Base-by-base conservation (phyloP, 2,888 invertebrate species). In the Fragum fragum region DNA sequence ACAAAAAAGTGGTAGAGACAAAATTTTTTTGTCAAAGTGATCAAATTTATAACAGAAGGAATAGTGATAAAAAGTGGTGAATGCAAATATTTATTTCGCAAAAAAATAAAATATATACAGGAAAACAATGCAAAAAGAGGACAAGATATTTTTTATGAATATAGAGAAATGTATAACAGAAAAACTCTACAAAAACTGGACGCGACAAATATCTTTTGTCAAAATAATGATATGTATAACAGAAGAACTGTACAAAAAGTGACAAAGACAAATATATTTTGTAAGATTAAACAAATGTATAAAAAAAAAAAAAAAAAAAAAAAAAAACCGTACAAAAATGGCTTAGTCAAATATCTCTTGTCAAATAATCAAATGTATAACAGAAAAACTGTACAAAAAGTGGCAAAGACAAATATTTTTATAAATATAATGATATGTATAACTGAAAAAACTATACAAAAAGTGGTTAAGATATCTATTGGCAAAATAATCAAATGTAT, bases 391-490 rank as follows among this genome's bases (percentile, higher is more conserved):
- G n/a, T 39, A 66, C 29, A 69, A 36, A 53, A 26, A 23, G 36
- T 53, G 36, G 18, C 0, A 66, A 21, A 57, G 21, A n/a, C 9
- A 26, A 26, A 36, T 36, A 57, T 53, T 39, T 23, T 32, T 16
- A 21, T 1, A 18, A n/a, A 11, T 42, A 71, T n/a, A 5, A 23
- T 29, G 1, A 69, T 2, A 47, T 70, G 53, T 73, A 63, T 66
- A 66, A 55, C 74, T 55, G n/a, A n/a, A 28, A 32, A 26, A 74
- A 55, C 52, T 66, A 66, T 55, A 74, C 68, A 68, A 11, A 61
- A 61, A 28, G 7, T 9, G n/a, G 32, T 1, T 26, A 3, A 57
- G 21, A 21, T 5, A 21, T 6, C 32, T 3, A 7, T 14, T 23
- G n/a, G 57, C 23, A 7, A 11, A 21, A 57, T 16, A n/a, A 66